These are phyloP conservation scores for Ambastaia sidthimunki DNA, from an alignment of 2,797 vertebrate genomes.

Conservation along the genomic window DNA sequence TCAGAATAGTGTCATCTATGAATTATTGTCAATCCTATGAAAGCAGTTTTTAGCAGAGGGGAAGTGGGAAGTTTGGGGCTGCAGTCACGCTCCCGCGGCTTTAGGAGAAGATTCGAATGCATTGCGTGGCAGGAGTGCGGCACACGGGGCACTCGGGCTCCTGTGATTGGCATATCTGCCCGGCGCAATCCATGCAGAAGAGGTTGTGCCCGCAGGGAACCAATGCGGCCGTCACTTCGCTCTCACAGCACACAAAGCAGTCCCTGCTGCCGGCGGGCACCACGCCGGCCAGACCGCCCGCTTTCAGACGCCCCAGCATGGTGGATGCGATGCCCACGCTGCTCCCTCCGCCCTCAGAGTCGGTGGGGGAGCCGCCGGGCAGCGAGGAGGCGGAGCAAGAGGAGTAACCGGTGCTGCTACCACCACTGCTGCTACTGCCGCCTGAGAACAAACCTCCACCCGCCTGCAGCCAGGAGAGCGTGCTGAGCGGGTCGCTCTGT, in stretches of 20 bases:
- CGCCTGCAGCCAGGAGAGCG: slow-evolving; percentile 87
- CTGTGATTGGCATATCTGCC: slow-evolving; percentile 90
- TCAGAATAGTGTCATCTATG: slow-evolving; percentile 76
- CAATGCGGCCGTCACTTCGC: slow-evolving; percentile 91
- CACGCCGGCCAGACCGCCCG: slow-evolving; percentile 64
- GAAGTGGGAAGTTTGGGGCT: slow-evolving; percentile 19
- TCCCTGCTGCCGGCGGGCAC: slow-evolving; percentile 80
- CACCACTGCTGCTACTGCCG: slow-evolving; percentile 79
- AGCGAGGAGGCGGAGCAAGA: slow-evolving; percentile 88
- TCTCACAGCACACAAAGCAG: slow-evolving; percentile 94
- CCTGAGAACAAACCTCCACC: slow-evolving; percentile 84
- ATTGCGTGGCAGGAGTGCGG: slow-evolving; percentile 91
- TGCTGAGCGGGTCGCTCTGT: slow-evolving; percentile 86
- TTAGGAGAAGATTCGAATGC: slow-evolving; percentile 98
- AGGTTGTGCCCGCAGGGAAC: slow-evolving; percentile 98
- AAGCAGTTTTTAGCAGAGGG: slow-evolving; percentile 59
- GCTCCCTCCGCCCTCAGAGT: slow-evolving; percentile 82
- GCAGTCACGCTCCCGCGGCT: slow-evolving; percentile 46
- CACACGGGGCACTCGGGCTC: slow-evolving; percentile 93
- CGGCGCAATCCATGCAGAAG: slow-evolving; percentile 98
- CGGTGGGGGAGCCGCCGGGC: slow-evolving; percentile 86
- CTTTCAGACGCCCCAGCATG: slow-evolving; percentile 79
- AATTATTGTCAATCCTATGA: slow-evolving; percentile 72
- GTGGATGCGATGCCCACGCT: slow-evolving; percentile 74
- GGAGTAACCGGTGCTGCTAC: slow-evolving; percentile 85